Base-by-base conservation (phyloP, 2,888 invertebrate genomes). In the Xestia sexstrigata region DNA sequence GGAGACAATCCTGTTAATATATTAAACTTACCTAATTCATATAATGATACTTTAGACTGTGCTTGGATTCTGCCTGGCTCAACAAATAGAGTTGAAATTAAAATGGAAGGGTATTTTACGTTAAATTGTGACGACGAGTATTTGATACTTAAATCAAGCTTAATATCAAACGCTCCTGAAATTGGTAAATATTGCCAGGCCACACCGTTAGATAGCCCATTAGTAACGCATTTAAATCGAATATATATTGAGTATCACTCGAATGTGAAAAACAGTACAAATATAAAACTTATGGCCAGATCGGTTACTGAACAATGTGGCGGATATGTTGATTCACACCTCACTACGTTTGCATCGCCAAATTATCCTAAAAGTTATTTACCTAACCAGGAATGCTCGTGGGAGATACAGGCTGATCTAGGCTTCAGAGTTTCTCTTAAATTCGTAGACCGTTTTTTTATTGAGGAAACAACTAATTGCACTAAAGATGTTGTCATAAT, bases 351-450 rank as follows among this genome's bases (percentile, higher is more conserved):
- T 81, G 87, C 93, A 60, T 97, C 97, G 1, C 98, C 98, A 55
- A 97, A 97, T 87, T 98, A 97, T 93, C 97, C 98, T 0, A 94
- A 95, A 84, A 92, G 91, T 67, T 99, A 99, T 93, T 97, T 97
- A 23, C 97, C 97, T 79, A 98, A 98, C 92, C 96, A 97, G 69
- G 99, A 99, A 94, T 99, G 99, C 89, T 94, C 97, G 11, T 99
- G 99, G 99, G 98, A 98, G 87, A 97, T 99, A 74, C 93, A 94
- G 52, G 96, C 97, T 0, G 95, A 97, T 0, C 86, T 95, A 52
- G 98, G 98, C 0, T 98, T 97, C 87, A 97, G 97, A 89, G 95
- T 99, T 62, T 97, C 97, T 6, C 93, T 99, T 8, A 86, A 94
- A 7, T 99, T 99, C 91, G 89, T 97, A 0, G 97, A 97, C 1